Base-by-base conservation (phyloP, 2,888 invertebrate genomes). In the Eupithecia inturbata region DNA sequence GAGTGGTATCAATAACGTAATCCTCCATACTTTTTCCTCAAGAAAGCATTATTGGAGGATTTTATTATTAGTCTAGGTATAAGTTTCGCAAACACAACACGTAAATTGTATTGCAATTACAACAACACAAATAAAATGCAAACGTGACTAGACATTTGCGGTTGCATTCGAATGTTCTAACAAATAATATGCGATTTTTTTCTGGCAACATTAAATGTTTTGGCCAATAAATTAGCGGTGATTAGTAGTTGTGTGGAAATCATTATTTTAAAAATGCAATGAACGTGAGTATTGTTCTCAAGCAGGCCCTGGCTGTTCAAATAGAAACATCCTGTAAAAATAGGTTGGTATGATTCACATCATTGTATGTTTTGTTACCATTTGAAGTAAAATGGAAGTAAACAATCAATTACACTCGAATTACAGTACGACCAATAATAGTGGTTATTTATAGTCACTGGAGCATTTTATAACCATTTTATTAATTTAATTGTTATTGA, bases 401-500 rank as follows among this genome's bases (percentile, higher is more conserved):
- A 92, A 92, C 91, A 92, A 91, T 91, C 92, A 91, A 92, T 93
- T 94, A 90, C 86, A 86, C 83, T 89, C 91, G 88, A 92, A 89
- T 92, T 92, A 91, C 91, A 87, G 88, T 83, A 85, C 87, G 85
- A 83, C 87, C 89, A 86, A 86, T 90, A 91, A 92, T 91, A 91
- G 91, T 86, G 89, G 90, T 91, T 89, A 92, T 93, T 92, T 92
- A 92, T 92, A 89, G 90, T 89, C 89, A 85, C 87, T 89, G 87
- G 85, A 85, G 87, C 89, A 90, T 91, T 91, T 92, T 93, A 93
- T 92, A 92, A 92, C 89, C 91, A 88, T 90, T 91, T 92, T 90
- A 90, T 89, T 92, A 90, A 92, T 92, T 90, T 92, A 92, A 92
- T 92, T 92, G 92, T 88, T 89, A 90, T 89, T 87, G 89, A 92